These are phyloP conservation scores for Merops nubicus DNA, from an alignment of 2,113 vertebrate genomes.

Conservation along the genomic window DNA sequence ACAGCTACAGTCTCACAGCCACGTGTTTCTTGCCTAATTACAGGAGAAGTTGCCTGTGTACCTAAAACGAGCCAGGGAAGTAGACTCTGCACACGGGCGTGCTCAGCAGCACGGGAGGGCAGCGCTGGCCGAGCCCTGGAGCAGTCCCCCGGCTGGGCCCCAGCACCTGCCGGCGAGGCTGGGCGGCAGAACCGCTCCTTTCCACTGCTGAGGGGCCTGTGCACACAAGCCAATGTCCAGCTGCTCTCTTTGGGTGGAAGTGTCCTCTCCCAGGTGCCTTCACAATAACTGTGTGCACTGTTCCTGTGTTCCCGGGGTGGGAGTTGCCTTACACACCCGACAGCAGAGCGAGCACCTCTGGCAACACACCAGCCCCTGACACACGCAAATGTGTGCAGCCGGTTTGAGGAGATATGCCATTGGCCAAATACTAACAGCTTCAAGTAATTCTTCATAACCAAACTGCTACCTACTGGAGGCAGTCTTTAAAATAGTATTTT, in stretches of 20 bases:
- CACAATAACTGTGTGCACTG: rapidly evolving
- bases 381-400: rapidly evolving
- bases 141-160: background rate
- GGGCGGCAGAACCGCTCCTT: background rate
- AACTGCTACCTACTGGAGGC: background rate
- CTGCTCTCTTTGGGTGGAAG: background rate
- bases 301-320: rapidly evolving
- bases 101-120: background rate
- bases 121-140: background rate
- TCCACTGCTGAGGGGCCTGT: background rate
- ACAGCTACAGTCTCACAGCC: background rate
- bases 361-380: rapidly evolving
- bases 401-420: background rate
- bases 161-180: background rate
- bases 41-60: background rate
- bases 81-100: background rate
- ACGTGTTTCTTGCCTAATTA: conserved; percentile 3
- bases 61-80: background rate
- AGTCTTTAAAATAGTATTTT: background rate
- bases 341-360: background rate
- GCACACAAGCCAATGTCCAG: background rate
- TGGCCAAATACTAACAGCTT: background rate
- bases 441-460: background rate
- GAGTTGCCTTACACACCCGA: rapidly evolving
- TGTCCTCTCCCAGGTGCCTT: background rate